phyloP scores from a whole-genome alignment of 2,797 vertebrate genomes.

The Pangasius sanitwongsei region DNA sequence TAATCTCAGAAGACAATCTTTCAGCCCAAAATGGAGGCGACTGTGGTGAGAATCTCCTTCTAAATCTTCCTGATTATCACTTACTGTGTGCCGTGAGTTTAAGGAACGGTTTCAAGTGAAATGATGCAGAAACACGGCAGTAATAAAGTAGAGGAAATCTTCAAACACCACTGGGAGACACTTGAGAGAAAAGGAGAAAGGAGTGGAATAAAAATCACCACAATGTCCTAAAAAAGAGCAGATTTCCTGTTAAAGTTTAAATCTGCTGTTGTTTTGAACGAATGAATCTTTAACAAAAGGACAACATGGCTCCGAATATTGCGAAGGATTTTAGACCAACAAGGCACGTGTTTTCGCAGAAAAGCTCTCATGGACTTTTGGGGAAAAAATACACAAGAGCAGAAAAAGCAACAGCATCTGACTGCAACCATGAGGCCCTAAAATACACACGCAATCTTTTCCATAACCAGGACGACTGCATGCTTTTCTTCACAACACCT shows the following conservation, averaged over 20 bases:
- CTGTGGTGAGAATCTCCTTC: no score
- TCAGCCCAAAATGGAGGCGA: no score
- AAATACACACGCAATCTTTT: not conserved
- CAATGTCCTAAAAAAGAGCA: not conserved
- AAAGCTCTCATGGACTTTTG: not conserved
- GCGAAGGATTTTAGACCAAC: not conserved
- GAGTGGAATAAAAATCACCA: not conserved
- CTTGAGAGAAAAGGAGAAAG: not conserved
- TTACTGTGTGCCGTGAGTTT: not conserved
- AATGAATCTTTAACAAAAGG: conserved; percentile 14
- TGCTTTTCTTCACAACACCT: not conserved
- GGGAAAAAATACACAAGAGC: not conserved
- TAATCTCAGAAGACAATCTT: no score
- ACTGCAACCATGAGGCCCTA: no score
- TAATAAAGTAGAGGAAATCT: not conserved
- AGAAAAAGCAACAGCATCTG: not conserved
- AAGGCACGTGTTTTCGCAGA: not conserved
- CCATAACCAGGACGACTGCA: not conserved
- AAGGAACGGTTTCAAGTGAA: not conserved
- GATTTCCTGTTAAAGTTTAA: not conserved
- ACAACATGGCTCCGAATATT: not conserved
- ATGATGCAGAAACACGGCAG: not conserved
- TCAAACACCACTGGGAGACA: no score
- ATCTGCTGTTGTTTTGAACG: conserved; percentile 33
- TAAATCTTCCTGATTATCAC: no score